These are phyloP conservation scores for Sylvilagus floridanus DNA, from an alignment of 2,797 vertebrate species.

Conservation along the genomic window DNA sequence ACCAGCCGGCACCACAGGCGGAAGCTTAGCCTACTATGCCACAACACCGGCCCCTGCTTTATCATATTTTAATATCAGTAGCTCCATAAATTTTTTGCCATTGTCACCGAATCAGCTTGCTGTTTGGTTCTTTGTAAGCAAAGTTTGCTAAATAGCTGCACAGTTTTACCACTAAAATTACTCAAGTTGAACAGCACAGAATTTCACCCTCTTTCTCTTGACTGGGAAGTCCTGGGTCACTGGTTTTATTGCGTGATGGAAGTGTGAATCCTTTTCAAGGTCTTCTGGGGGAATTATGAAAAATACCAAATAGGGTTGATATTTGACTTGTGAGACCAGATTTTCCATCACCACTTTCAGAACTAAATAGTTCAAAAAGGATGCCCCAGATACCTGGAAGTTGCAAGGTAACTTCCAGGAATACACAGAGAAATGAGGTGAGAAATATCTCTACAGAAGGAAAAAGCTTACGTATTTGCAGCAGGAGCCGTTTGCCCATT, in stretches of 20 bases:
- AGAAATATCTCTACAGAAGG: not conserved
- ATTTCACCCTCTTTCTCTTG: not conserved
- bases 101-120: slow-evolving; percentile 8
- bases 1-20: too few species aligned
- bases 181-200: not conserved
- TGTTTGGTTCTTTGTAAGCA: not conserved
- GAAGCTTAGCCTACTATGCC: too few species aligned
- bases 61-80: slow-evolving; percentile 36
- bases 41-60: not conserved
- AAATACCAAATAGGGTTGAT: not conserved
- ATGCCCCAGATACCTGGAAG: not conserved
- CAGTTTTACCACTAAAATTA: not conserved
- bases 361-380: not conserved
- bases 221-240: not conserved
- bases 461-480: not conserved
- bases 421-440: not conserved
- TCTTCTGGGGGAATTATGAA: not conserved
- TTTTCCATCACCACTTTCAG: slow-evolving; percentile 25
- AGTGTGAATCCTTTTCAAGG: not conserved
- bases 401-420: not conserved
- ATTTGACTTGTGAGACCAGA: slow-evolving; percentile 9
- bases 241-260: not conserved
- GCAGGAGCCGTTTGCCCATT: not conserved
- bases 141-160: not conserved
- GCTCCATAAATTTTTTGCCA: not conserved